Evolutionary conservation across 2,113 vertebrate genomes (phyloP).

Genomic region (Gila orcuttii): DNA sequence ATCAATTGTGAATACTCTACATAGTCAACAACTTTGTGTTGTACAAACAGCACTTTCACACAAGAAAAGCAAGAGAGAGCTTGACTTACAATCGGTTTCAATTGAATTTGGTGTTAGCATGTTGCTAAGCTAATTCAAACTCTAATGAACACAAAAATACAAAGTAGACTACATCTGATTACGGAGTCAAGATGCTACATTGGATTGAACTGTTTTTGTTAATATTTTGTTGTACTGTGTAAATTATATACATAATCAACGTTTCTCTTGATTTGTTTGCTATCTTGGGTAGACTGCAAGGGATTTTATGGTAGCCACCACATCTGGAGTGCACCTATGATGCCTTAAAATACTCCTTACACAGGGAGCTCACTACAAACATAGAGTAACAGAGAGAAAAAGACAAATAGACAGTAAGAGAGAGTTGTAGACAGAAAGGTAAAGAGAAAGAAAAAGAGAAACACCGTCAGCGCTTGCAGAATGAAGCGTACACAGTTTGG

Average conservation of each 20-base stretch:
- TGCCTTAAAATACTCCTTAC: not conserved
- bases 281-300: not conserved
- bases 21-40: not conserved
- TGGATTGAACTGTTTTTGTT: not conserved
- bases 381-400: not conserved
- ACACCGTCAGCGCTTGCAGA: conserved; percentile 36
- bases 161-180: not conserved
- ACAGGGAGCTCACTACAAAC: not conserved
- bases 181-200: not conserved
- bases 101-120: not conserved
- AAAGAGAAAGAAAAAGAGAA: conserved; percentile 23
- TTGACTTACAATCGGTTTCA: not conserved
- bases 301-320: not conserved
- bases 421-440: conserved; percentile 25
- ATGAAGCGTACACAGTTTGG: conserved; percentile 51
- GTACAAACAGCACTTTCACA: not conserved
- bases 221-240: not conserved
- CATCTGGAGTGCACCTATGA: not conserved
- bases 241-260: not conserved
- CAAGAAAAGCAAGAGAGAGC: not conserved
- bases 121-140: not conserved
- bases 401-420: not conserved
- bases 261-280: not conserved
- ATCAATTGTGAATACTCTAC: not conserved
- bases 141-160: not conserved